phyloP scores from a whole-genome alignment of 2,888 invertebrate genomes.

The Coenonympha glycerion region DNA sequence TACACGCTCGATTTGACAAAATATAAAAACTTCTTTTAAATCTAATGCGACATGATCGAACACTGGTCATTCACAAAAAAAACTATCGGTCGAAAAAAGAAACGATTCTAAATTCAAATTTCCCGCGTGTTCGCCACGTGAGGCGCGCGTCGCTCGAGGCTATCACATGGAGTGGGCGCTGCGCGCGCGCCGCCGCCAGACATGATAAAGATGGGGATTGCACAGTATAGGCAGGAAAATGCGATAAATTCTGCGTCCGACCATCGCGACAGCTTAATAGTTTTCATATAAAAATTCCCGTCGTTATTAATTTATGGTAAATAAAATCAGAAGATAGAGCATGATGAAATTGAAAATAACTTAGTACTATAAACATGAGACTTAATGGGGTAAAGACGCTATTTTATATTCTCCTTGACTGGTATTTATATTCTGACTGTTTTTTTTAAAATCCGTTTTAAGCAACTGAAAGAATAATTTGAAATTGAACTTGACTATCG shows the following conservation, averaged over 20 bases:
- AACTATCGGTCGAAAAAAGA: conserved; percentile 21
- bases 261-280: conserved; percentile 4
- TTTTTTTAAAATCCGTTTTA: no score
- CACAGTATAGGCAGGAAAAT: conserved; percentile 37
- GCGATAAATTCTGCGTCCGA: conserved; percentile 35
- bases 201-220: conserved; percentile 61
- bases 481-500: no score
- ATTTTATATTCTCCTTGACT: no score
- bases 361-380: neutral
- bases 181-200: conserved; percentile 47
- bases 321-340: neutral
- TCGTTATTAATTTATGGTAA: neutral
- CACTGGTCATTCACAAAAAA: conserved; percentile 17
- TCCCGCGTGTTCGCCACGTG: conserved; percentile 55
- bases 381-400: no score
- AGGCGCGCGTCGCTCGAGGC: conserved; percentile 68
- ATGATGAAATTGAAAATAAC: neutral
- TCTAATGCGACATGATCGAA: conserved; percentile 1
- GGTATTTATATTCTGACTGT: no score
- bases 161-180: conserved; percentile 68
- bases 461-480: no score
- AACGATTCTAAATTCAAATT: conserved; percentile 41
- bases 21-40: conserved; percentile 3
- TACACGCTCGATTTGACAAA: neutral
- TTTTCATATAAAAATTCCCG: neutral